Evolutionary conservation across 1,140 invertebrate genomes (phyloP), one percentile per base, ranked within the genome.

Genomic region (Drosophila arawakana): DNA sequence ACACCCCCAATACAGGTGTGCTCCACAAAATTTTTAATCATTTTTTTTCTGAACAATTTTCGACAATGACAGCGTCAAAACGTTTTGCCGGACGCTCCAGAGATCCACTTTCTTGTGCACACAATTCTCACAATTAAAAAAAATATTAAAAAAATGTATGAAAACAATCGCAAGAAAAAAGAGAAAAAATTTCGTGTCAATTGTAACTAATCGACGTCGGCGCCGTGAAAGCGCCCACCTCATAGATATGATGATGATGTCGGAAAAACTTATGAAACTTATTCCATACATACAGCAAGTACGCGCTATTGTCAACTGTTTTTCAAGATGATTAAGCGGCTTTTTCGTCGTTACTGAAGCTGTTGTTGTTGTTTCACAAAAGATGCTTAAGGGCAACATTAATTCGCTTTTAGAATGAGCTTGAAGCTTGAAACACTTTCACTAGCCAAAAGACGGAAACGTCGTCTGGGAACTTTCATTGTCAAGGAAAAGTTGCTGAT

Each of bases 181-280:
- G 47, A 70, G 63, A 76, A 80, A 78, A 71, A 83, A 77, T 89
- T 89, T 88, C 72, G 83, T 89, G 83, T 86, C 80, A 83, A 88
- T 88, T 88, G 83, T 83, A 88, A 89, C 83, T 89, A 88, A 88
- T 88, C 83, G 83, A 89, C 83, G 78, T 66, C 58, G 72, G 84
- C 73, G 83, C 83, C 83, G 83, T 72, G 83, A 88, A 88, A 88
- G 83, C 84, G 84, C 66, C 82, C 81, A 85, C 75, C 71, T 30
- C 5, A 50, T 11, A 44, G 49, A 63, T 25, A 63, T 52, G 46
- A 9, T 39, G 18, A 49, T 7, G 25, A 15, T 18, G 21, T 63
- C 41, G 83, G 60, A 78, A 83, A 82, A 89, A 70, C 84, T 80
- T 89, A 88, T 80, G 77, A 83, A 88, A 88, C 67, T 55, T 52